A percentile compares a stretch with the other conserved stretches of the same genome.
Evolutionary conservation across 2,113 vertebrate species (phyloP).

Genomic region (Vulpes lagopus): DNA sequence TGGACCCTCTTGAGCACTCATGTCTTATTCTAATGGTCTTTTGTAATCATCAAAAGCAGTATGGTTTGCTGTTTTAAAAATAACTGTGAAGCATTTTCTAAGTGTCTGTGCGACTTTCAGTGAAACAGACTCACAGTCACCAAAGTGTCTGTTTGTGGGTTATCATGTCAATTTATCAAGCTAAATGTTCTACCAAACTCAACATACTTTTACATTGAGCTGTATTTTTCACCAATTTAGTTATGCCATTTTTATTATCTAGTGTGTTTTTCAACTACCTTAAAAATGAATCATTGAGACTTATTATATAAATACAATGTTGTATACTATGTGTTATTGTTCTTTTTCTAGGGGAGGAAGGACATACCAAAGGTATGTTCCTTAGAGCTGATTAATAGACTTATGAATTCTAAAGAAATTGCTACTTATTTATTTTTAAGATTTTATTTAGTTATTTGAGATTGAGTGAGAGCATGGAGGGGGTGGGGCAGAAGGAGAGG

Average conservation of each 20-base stretch:
- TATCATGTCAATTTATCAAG: not conserved
- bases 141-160: not conserved
- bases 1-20: not conserved
- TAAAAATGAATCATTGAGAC: conserved; percentile 27
- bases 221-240: not conserved
- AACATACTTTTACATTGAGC: not conserved
- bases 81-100: not conserved
- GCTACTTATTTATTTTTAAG: not conserved
- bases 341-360: not conserved
- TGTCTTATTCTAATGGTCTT: not conserved
- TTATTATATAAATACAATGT: not conserved
- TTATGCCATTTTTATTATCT: not conserved
- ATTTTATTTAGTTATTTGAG: too few species aligned
- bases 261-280: not conserved
- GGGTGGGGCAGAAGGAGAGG: too few species aligned
- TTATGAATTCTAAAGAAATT: not conserved
- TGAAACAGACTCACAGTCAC: not conserved
- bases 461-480: too few species aligned
- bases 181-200: not conserved
- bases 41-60: not conserved
- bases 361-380: not conserved
- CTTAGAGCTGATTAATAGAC: not conserved
- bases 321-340: not conserved
- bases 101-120: not conserved
- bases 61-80: not conserved